Percentiles rank a stretch among this genome's conserved stretches.
Conservation (phyloP, 2,797 vertebrate genomes). For the Siniperca undulata region DNA sequence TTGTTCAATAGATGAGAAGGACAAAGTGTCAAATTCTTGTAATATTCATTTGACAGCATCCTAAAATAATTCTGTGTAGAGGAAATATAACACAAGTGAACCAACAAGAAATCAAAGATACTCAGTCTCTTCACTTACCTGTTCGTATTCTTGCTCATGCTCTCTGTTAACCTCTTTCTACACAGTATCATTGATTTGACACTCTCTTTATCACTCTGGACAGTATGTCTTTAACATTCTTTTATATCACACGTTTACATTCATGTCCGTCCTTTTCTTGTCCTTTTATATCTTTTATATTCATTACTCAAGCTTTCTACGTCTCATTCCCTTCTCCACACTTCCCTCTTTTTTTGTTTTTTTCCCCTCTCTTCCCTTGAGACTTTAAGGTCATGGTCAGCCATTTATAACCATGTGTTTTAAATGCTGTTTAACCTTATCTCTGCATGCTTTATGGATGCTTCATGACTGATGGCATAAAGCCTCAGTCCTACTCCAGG, state of each 20-base stretch:
- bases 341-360: slow-evolving; percentile 22
- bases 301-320: slow-evolving; percentile 56
- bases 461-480: slow-evolving; percentile 73
- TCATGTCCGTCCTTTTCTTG: slow-evolving; percentile 59
- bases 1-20: background rate
- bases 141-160: slow-evolving; percentile 47
- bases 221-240: slow-evolving; percentile 54
- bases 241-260: slow-evolving; percentile 47
- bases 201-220: slow-evolving; percentile 61
- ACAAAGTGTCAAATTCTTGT: slow-evolving; percentile 1
- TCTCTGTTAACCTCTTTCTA: slow-evolving; percentile 72
- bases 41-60: slow-evolving; percentile 4
- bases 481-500: slow-evolving; percentile 50
- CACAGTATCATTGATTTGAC: slow-evolving; percentile 51
- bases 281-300: slow-evolving; percentile 59
- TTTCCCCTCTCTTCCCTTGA: slow-evolving; percentile 42
- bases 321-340: slow-evolving; percentile 28
- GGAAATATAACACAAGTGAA: slow-evolving; percentile 25
- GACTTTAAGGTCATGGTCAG: slow-evolving; percentile 75
- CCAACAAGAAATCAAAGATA: slow-evolving; percentile 29
- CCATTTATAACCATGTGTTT: slow-evolving; percentile 85
- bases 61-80: background rate
- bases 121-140: slow-evolving; percentile 57
- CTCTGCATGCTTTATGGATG: slow-evolving; percentile 80
- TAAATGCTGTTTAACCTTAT: slow-evolving; percentile 85